A percentile compares a stretch with the other conserved stretches of the same genome.
Conservation (phyloP, 2,888 invertebrate species). For the Cheilosia scutellata region DNA sequence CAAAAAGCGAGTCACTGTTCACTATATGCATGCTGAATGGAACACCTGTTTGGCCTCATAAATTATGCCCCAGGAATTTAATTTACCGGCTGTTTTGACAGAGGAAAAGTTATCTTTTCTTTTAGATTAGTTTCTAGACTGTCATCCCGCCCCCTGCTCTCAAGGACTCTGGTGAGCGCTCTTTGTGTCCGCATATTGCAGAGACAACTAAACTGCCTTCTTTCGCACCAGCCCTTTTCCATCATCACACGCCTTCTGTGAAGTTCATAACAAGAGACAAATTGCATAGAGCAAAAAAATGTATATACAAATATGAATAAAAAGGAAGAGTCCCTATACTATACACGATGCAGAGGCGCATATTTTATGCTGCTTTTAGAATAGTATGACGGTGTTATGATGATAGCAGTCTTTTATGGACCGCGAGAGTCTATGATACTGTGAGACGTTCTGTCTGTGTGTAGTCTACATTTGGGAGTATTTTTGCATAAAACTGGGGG, state of each 20-base stretch:
- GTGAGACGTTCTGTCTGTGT: slow-evolving; percentile 25
- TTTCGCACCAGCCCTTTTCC: slow-evolving; percentile 34
- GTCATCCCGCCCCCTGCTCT: slow-evolving; percentile 6
- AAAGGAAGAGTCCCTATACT: slow-evolving; percentile 16
- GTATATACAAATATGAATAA: slow-evolving; percentile 39
- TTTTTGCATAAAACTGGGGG: neutral
- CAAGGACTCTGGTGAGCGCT: slow-evolving; percentile 25
- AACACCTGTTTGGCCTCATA: slow-evolving; percentile 81
- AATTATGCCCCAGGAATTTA: slow-evolving; percentile 80
- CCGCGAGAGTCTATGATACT: slow-evolving; percentile 41
- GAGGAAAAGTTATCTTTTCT: slow-evolving; percentile 76
- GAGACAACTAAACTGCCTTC: slow-evolving; percentile 47
- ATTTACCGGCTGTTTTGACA: slow-evolving; percentile 78
- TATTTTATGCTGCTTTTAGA: slow-evolving; percentile 59
- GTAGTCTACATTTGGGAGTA: slow-evolving; percentile 20
- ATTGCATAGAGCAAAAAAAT: slow-evolving; percentile 62
- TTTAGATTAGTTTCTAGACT: slow-evolving; percentile 73
- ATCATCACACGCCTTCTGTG: slow-evolving; percentile 68
- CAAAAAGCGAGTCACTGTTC: slow-evolving; percentile 29
- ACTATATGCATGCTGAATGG: slow-evolving; percentile 61
- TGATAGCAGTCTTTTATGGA: slow-evolving; percentile 59
- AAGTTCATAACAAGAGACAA: slow-evolving; percentile 75
- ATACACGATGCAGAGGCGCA: slow-evolving; percentile 48
- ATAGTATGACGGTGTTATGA: slow-evolving; percentile 54
- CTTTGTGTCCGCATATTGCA: slow-evolving; percentile 57